Percentiles rank a stretch among this genome's conserved stretches.
phyloP scores from a whole-genome alignment of 2,888 invertebrate species.

The Magallana nippona region DNA sequence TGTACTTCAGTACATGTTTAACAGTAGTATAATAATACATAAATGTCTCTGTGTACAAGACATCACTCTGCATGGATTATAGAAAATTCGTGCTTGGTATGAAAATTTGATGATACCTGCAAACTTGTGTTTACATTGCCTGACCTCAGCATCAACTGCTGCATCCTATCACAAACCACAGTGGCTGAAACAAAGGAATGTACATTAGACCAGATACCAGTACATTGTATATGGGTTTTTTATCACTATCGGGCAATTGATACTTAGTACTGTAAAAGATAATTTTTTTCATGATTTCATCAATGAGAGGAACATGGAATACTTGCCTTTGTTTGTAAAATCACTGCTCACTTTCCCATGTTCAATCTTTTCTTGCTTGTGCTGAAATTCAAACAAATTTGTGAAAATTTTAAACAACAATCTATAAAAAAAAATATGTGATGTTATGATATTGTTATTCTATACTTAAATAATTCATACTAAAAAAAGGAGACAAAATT shows the following conservation, averaged over 20 bases:
- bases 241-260: no score
- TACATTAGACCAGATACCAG: neutral
- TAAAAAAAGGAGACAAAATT: no score
- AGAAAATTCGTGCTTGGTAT: no score
- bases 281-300: no score
- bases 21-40: no score
- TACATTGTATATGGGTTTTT: neutral
- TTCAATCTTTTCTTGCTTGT: slow-evolving; percentile 52
- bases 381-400: slow-evolving; percentile 42
- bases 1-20: no score
- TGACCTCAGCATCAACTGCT: slow-evolving; percentile 58
- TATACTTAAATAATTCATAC: no score
- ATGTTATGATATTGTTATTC: neutral
- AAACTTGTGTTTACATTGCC: slow-evolving; percentile 49
- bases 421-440: neutral
- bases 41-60: no score
- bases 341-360: slow-evolving; percentile 57
- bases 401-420: no score
- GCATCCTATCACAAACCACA: slow-evolving; percentile 64
- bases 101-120: slow-evolving; percentile 46
- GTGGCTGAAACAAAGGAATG: slow-evolving; percentile 60
- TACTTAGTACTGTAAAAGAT: no score
- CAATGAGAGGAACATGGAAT: no score
- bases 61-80: no score
- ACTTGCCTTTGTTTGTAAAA: slow-evolving; percentile 69